Percentiles rank a stretch among this genome's conserved stretches.
Evolutionary conservation across 2,888 invertebrate species (phyloP).

Genomic region (Heliconius charithonia): DNA sequence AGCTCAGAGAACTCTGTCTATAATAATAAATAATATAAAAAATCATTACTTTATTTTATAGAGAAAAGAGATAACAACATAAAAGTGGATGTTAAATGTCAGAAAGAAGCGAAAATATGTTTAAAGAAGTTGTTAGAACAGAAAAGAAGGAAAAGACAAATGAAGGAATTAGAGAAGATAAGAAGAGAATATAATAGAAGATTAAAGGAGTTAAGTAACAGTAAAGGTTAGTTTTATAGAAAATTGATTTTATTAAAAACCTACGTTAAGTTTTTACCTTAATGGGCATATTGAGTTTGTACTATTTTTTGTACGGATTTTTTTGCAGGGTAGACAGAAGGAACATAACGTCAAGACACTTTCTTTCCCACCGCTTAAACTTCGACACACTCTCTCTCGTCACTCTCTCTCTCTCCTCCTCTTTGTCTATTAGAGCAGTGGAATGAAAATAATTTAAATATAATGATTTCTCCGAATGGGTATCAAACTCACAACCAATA

Average conservation of each 20-base stretch:
- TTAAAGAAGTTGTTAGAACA: constrained; percentile 44
- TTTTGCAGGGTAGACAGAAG: background rate
- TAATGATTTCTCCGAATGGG: too few relatives aligned
- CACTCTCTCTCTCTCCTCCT: too few relatives aligned
- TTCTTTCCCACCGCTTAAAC: background rate
- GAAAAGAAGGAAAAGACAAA: constrained; percentile 48
- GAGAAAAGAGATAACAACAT: constrained; percentile 26
- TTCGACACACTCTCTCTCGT: too few relatives aligned
- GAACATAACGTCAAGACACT: background rate
- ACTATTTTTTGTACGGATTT: too few relatives aligned
- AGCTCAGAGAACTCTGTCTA: too few relatives aligned
- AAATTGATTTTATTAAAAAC: background rate
- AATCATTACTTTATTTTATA: background rate
- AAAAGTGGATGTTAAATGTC: constrained; percentile 33
- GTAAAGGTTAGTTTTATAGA: constrained; percentile 39
- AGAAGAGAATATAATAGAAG: constrained; percentile 57
- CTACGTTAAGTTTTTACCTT: too few relatives aligned
- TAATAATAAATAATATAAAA: background rate
- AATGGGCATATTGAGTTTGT: too few relatives aligned
- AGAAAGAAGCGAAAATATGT: constrained; percentile 42
- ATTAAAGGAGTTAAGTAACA: constrained; percentile 48
- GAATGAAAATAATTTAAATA: background rate
- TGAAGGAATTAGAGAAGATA: constrained; percentile 52
- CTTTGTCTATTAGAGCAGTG: background rate
- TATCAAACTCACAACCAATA: too few relatives aligned